Conservation (phyloP, 2,888 invertebrate genomes). For the Scaptodrosophila latifasciaeformis region DNA sequence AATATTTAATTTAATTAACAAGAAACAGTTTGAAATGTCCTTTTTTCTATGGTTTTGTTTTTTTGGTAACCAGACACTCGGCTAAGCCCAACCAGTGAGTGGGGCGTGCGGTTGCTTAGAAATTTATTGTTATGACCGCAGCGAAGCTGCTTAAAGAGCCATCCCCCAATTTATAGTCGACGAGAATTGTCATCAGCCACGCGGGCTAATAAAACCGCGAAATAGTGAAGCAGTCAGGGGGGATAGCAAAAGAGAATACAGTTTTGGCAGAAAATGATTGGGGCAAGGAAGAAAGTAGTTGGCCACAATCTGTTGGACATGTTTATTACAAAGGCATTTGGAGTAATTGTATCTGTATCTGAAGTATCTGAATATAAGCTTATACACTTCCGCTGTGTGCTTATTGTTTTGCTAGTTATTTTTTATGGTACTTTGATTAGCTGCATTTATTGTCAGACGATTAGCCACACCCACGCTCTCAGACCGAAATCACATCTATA, state of each 20-base stretch:
- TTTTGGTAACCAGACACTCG: conserved; percentile 2
- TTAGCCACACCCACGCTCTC: conserved; percentile 64
- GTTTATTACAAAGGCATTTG: conserved; percentile 59
- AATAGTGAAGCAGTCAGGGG: neutral
- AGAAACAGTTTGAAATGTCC: conserved; percentile 61
- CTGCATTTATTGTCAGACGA: conserved; percentile 52
- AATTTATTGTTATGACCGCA: conserved; percentile 70
- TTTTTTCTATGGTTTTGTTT: too few relatives aligned
- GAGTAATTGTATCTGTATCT: conserved; percentile 48
- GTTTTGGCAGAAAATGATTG: conserved; percentile 38
- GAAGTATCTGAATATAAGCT: too few relatives aligned
- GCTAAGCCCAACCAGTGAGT: neutral
- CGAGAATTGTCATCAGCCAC: conserved; percentile 47
- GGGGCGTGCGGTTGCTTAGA: conserved; percentile 32
- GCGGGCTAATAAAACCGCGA: neutral
- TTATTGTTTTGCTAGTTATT: conserved; percentile 19
- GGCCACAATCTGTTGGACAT: conserved; percentile 62
- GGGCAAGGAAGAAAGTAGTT: conserved; percentile 10
- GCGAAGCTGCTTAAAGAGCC: conserved; percentile 32
- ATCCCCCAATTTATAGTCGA: conserved; percentile 7
- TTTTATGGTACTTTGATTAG: conserved; percentile 55
- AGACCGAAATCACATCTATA: conserved; percentile 72
- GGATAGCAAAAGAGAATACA: too few relatives aligned
- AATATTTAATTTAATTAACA: conserved; percentile 74
- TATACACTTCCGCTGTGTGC: too few relatives aligned